These are phyloP conservation scores for Stegastes partitus DNA, from an alignment of 2,113 vertebrate genomes.

Conservation along the genomic window DNA sequence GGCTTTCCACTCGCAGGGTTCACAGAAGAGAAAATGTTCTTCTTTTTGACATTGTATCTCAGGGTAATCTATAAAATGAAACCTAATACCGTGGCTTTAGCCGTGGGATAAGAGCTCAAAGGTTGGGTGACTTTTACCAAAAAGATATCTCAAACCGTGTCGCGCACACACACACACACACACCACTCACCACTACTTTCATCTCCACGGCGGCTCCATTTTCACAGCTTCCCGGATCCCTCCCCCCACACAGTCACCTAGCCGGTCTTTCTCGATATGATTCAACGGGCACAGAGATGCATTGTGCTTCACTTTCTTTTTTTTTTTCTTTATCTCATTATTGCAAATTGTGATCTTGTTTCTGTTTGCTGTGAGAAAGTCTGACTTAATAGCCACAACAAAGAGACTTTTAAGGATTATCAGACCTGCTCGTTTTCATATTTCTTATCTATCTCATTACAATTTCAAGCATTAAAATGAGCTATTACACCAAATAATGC, in stretches of 20 bases:
- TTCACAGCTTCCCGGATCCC: constrained; percentile 46
- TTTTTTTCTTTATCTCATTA: constrained; percentile 5
- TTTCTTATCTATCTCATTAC: not conserved
- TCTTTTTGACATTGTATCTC: constrained; percentile 62
- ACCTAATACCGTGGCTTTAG: constrained; percentile 65
- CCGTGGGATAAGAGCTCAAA: constrained; percentile 61
- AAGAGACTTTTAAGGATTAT: not conserved
- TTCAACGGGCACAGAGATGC: constrained; percentile 57
- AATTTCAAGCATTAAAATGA: no score
- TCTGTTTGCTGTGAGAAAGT: constrained; percentile 39
- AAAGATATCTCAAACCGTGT: constrained; percentile 50
- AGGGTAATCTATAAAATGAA: constrained; percentile 70
- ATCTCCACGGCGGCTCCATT: constrained; percentile 59
- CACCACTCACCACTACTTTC: constrained; percentile 46
- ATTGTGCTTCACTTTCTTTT: constrained; percentile 53
- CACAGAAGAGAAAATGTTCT: constrained; percentile 48
- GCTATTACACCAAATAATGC: not conserved
- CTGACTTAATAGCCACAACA: constrained; percentile 13
- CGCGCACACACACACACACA: constrained; percentile 39
- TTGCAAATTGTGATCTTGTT: constrained; percentile 27
- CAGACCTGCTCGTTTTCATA: constrained; percentile 7
- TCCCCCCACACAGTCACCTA: constrained; percentile 47
- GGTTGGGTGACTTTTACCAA: constrained; percentile 56
- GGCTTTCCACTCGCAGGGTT: constrained; percentile 34
- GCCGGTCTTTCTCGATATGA: constrained; percentile 66